A percentile compares a stretch with the other conserved stretches of the same genome.
Evolutionary conservation across 2,888 invertebrate species (phyloP).

Genomic region (Sylvicola cinctus): DNA sequence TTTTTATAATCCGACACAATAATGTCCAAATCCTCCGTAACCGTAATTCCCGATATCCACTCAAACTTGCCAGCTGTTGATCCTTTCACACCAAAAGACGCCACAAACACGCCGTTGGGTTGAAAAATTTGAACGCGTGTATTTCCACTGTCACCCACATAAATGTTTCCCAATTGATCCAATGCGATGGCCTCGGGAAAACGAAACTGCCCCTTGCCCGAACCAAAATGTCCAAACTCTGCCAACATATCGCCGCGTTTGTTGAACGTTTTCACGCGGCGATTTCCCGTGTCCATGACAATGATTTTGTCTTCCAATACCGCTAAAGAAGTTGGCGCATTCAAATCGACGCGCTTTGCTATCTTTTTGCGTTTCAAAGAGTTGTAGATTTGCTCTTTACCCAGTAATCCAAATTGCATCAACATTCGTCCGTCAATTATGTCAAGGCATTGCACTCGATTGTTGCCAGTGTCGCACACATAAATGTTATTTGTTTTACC

Average conservation of each 20-base stretch:
- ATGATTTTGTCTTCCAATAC: conserved; percentile 30
- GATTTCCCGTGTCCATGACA: conserved; percentile 51
- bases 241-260: conserved; percentile 32
- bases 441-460: conserved; percentile 37
- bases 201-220: conserved; percentile 44
- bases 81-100: conserved; percentile 37
- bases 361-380: conserved; percentile 14
- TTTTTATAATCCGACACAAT: conserved; percentile 39
- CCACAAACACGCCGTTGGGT: conserved; percentile 42
- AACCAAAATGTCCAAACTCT: conserved; percentile 45
- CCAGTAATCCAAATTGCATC: conserved; percentile 35
- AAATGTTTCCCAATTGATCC: conserved; percentile 49
- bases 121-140: conserved; percentile 55
- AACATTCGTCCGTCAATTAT: conserved; percentile 36
- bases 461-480: conserved; percentile 60
- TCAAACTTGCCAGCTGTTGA: conserved; percentile 32
- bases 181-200: conserved; percentile 53
- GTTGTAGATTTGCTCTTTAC: conserved; percentile 17
- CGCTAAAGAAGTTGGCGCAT: conserved; percentile 50
- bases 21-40: conserved; percentile 37
- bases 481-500: conserved; percentile 34
- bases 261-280: conserved; percentile 40
- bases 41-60: conserved; percentile 47
- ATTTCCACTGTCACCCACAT: conserved; percentile 63
- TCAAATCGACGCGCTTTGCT: conserved; percentile 31